Evolutionary conservation across 2,113 vertebrate species (phyloP).

Genomic region (Podocnemis expansa): DNA sequence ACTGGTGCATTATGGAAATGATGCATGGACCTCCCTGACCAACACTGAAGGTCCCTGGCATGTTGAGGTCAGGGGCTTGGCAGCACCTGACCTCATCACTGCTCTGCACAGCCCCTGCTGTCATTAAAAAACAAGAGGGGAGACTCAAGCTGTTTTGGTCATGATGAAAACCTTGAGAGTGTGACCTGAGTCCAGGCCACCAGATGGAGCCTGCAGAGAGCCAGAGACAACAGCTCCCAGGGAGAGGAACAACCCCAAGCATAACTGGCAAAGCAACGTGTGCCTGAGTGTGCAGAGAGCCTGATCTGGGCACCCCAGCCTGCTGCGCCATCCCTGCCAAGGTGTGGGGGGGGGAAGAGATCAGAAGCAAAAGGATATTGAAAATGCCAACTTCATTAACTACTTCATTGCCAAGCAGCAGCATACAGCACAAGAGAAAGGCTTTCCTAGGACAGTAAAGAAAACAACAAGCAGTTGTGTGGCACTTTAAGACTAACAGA

Average conservation of each 20-base stretch:
- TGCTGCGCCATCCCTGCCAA: background rate
- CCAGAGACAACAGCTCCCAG: too few species aligned
- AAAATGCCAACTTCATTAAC: too few species aligned
- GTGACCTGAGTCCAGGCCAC: background rate
- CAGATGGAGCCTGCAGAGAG: background rate
- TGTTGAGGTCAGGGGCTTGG: too few species aligned
- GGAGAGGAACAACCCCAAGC: background rate
- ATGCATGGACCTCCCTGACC: background rate
- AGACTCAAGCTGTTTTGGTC: background rate
- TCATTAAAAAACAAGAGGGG: background rate
- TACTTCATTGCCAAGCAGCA: too few species aligned
- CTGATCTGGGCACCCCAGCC: background rate
- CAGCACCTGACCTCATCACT: too few species aligned
- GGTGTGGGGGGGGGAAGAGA: too few species aligned
- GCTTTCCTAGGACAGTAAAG: too few species aligned
- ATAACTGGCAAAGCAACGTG: background rate
- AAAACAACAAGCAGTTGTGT: too few species aligned
- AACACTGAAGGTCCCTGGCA: background rate
- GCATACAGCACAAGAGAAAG: too few species aligned
- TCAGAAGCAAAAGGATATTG: too few species aligned
- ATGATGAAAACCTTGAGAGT: background rate
- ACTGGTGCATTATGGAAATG: background rate
- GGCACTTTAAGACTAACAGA: too few species aligned
- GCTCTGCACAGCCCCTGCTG: background rate
- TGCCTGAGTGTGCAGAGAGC: background rate